Conservation (phyloP, 2,113 vertebrate genomes). For the Poicephalus gulielmi region DNA sequence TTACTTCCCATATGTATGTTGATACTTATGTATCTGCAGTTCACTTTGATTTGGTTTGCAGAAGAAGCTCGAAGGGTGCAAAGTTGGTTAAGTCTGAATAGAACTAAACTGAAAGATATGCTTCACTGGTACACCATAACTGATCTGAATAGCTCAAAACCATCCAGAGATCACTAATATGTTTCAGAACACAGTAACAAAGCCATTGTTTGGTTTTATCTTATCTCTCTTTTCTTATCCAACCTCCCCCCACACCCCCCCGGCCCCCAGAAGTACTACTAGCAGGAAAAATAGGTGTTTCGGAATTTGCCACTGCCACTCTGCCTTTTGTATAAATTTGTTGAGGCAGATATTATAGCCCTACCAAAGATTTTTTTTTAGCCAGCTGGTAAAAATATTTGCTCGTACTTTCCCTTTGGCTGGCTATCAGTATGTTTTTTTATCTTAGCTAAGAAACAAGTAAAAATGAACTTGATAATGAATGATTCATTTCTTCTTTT, state of each 20-base stretch:
- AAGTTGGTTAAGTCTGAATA: neutral
- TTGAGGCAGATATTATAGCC: neutral
- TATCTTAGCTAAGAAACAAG: neutral
- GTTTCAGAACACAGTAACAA: neutral
- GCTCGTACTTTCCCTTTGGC: neutral
- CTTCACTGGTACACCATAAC: neutral
- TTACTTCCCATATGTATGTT: neutral
- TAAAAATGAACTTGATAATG: neutral
- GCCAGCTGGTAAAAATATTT: neutral
- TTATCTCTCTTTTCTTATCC: neutral
- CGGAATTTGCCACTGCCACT: neutral
- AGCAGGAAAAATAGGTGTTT: neutral
- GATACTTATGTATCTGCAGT: accelerated
- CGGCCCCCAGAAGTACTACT: neutral
- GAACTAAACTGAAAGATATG: neutral
- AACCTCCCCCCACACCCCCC: neutral
- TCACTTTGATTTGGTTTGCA: neutral
- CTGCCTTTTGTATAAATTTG: neutral
- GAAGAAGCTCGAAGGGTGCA: neutral
- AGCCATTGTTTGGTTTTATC: neutral
- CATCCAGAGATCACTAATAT: accelerated
- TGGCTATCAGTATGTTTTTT: neutral
- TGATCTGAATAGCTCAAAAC: neutral
- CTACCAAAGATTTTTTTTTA: neutral
- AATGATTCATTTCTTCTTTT: neutral